phyloP scores from a whole-genome alignment of 2,113 vertebrate genomes.

The Chlamydotis undulata region DNA sequence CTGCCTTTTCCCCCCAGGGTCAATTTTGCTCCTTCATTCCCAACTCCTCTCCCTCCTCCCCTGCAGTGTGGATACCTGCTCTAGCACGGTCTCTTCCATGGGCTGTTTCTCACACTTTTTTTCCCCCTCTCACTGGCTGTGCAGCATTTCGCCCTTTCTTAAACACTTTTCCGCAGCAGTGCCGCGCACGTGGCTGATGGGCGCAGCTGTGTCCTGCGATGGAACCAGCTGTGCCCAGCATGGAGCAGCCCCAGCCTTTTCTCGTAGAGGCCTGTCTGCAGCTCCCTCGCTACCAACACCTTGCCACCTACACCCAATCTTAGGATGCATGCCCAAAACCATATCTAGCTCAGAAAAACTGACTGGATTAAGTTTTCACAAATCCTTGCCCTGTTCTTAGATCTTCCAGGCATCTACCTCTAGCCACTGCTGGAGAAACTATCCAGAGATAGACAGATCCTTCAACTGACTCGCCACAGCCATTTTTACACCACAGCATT shows the following conservation, averaged over 20 bases:
- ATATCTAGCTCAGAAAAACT: neutral
- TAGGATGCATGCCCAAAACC: neutral
- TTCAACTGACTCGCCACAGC: neutral
- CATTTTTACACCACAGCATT: neutral
- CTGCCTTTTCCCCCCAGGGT: neutral
- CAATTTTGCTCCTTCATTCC: neutral
- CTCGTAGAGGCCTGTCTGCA: neutral
- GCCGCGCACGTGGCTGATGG: rapidly evolving
- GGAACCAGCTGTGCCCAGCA: neutral
- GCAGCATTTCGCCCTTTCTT: neutral
- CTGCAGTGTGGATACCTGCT: neutral
- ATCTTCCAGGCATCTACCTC: neutral
- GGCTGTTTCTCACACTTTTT: neutral
- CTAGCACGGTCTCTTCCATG: neutral
- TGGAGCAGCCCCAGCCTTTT: neutral
- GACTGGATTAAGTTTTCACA: neutral
- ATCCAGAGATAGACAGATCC: neutral
- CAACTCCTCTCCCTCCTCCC: neutral
- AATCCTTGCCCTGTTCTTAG: neutral
- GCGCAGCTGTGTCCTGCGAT: neutral
- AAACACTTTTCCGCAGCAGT: neutral
- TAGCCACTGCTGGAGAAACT: neutral
- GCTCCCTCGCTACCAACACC: neutral
- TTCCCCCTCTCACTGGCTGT: no score
- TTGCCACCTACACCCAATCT: neutral